Evolutionary conservation across 2,113 vertebrate species (phyloP), one percentile per base, ranked within the genome.

Genomic region (Myxocyprinus asiaticus): DNA sequence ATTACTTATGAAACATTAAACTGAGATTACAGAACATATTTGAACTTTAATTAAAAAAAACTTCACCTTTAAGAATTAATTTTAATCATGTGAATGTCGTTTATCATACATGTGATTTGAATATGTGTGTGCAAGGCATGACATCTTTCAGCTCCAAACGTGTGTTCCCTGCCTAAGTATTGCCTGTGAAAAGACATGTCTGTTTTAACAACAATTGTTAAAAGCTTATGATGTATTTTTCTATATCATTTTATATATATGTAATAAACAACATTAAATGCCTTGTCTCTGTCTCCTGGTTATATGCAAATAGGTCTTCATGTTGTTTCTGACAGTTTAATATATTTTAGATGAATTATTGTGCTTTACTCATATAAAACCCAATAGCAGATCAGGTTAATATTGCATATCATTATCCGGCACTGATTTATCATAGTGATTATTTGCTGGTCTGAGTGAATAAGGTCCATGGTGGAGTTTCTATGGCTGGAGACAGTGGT

Each of bases 211-310:
- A 94, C 95, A 93, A 95, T 95, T 96, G 95, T 96, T 95, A 95
- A 94, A 94, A 81, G 94, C 96, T 96, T 96, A 94, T 96, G 96
- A 94, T 94, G 94, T 96, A 95, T 96, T 96, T 96, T 96, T 96
- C 93, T 96, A 96, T 95, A 92, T 94, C 94, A 93, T 96, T 95
- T 96, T 95, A 92, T 95, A 95, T 96, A 93, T 95, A 94, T 94
- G 94, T 95, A 94, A 85, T 82, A 81, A 75, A 95, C 94, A 94
- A 94, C 91, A 95, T 95, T 93, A 94, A 93, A 94, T 91, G 87
- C 93, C 92, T 94, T 94, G 93, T 95, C 95, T 95, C 91, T 89
- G 94, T 92, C 94, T 93, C 93, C 89, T 93, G 93, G 93, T 93
- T 89, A 83, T 92, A 91, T 92, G 91, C 91, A 91, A 94, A 78